A percentile compares a stretch with the other conserved stretches of the same genome.
Conservation (phyloP, 92 coral and sea anemone genomes). For the Palythoa caribaeorum region DNA sequence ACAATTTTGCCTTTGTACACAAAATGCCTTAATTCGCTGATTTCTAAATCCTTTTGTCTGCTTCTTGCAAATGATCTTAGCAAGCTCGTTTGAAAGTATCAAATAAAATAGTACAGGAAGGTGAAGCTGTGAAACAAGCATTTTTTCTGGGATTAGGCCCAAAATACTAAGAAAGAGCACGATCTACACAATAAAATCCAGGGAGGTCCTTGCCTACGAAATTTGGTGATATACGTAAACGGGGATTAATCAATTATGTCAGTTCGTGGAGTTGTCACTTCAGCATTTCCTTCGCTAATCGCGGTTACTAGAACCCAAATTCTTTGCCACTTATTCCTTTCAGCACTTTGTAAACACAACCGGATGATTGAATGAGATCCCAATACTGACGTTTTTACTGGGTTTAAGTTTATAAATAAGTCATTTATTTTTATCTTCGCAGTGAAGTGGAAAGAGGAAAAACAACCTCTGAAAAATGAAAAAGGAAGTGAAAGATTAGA, state of each 20-base stretch:
- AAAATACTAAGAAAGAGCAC: slow-evolving; percentile 6
- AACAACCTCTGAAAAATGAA: background rate
- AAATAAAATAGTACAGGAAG: background rate
- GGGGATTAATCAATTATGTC: slow-evolving; percentile 30
- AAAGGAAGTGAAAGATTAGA: slow-evolving; percentile 31
- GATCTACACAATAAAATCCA: slow-evolving; percentile 27
- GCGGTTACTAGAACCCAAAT: slow-evolving; percentile 46
- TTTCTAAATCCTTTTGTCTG: slow-evolving; percentile 25
- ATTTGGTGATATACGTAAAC: slow-evolving; percentile 28
- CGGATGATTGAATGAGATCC: slow-evolving; percentile 68
- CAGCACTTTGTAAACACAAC: slow-evolving; percentile 67
- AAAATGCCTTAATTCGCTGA: slow-evolving; percentile 18
- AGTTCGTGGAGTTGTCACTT: slow-evolving; percentile 48
- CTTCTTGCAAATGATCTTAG: background rate
- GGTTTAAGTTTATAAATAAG: slow-evolving; percentile 22
- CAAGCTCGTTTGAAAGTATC: background rate
- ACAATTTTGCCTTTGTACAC: slow-evolving; percentile 30
- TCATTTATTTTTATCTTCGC: background rate
- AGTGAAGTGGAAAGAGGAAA: background rate
- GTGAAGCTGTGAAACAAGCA: slow-evolving; percentile 21
- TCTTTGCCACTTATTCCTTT: slow-evolving; percentile 64
- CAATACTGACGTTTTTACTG: slow-evolving; percentile 36
- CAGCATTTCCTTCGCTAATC: slow-evolving; percentile 51
- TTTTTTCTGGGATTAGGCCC: slow-evolving; percentile 31
- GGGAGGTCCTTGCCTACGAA: slow-evolving; percentile 22